Conservation (phyloP, 2,113 vertebrate genomes). For the Illadopsis cleaveri region DNA sequence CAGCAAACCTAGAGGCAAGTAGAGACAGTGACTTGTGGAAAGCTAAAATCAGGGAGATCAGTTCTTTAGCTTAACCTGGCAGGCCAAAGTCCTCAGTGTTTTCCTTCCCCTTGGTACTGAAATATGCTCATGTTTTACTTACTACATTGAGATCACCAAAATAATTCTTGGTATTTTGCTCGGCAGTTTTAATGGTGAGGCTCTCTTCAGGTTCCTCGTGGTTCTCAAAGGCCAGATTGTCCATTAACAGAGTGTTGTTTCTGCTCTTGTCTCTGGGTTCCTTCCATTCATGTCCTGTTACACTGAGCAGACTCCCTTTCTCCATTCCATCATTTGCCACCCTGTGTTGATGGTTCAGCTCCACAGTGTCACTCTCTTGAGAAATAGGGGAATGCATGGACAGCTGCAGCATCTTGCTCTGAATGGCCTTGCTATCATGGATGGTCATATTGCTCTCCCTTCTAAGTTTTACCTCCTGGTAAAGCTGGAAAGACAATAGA, state of each 20-base stretch:
- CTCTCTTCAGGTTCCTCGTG: constrained; percentile 2
- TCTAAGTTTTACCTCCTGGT: constrained; percentile 88
- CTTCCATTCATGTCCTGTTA: neutral
- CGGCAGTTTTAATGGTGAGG: constrained; percentile 45
- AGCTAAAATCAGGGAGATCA: neutral
- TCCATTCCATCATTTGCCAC: constrained; percentile 56
- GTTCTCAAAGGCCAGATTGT: constrained; percentile 36
- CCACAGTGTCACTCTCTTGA: constrained; percentile 67
- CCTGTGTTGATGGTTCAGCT: constrained; percentile 54
- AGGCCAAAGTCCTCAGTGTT: neutral
- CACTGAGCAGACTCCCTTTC: constrained; percentile 3
- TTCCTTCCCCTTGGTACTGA: neutral
- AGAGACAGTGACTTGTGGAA: neutral
- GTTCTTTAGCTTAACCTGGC: neutral
- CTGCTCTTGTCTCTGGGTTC: constrained; percentile 26
- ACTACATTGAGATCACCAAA: constrained; percentile 87
- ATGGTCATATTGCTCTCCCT: constrained; percentile 73
- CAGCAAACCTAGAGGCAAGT: neutral
- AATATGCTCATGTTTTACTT: constrained; percentile 67
- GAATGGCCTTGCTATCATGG: constrained; percentile 61
- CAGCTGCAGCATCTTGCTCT: constrained; percentile 63
- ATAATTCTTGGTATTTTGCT: constrained; percentile 77
- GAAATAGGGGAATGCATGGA: constrained; percentile 71
- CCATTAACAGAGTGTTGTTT: constrained; percentile 5
- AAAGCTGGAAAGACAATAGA: constrained; percentile 80